Evolutionary conservation across 2,888 invertebrate genomes (phyloP), one percentile per base, ranked within the genome.

Genomic region (Limnephilus lunatus): DNA sequence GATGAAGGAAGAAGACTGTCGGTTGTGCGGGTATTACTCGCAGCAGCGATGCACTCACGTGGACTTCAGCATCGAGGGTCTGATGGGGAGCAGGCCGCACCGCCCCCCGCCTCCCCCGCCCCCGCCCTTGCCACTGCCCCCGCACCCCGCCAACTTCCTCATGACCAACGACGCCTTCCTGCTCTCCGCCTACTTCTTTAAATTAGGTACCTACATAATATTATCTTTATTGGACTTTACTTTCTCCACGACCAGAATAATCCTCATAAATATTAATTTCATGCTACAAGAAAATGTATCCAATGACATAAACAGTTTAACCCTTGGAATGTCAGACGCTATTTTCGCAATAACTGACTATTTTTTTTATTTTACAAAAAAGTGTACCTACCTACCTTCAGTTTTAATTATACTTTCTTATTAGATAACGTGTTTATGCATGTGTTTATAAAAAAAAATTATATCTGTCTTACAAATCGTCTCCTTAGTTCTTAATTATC

Each of bases 151-250:
- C 91, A 95, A 95, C 92, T 94, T 95, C 94, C 96, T 96, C 93
- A 95, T 95, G 87, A 94, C 95, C 81, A 96, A 95, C 93, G 96
- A 96, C 93, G 96, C 96, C 85, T 95, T 96, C 93, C 95, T 96
- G 94, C 95, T 96, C 94, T 96, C 96, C 92, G 95, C 96, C 94
- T 96, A 96, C 95, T 96, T 96, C 95, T 95, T 95, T 95, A 96
- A 96, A 96, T 95, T 96, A 96, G 96, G 96, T 96, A 96, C 94
- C 35, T 35, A 11, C 15, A 48, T 14, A 25, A 48, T 14, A 25
- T 25, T 25, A n/a, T 25, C n/a, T 25, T 68, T 68, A 68, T 25
- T 5, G 19, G 53, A 48, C 48, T 7, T 19, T 5, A 5, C 53
- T 2, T 53, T 53, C 19, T 19, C 53, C 14, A 4, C 19, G 19